These are phyloP conservation scores for Diorhabda elongata DNA, from an alignment of 1,140 invertebrate genomes.

Conservation along the genomic window DNA sequence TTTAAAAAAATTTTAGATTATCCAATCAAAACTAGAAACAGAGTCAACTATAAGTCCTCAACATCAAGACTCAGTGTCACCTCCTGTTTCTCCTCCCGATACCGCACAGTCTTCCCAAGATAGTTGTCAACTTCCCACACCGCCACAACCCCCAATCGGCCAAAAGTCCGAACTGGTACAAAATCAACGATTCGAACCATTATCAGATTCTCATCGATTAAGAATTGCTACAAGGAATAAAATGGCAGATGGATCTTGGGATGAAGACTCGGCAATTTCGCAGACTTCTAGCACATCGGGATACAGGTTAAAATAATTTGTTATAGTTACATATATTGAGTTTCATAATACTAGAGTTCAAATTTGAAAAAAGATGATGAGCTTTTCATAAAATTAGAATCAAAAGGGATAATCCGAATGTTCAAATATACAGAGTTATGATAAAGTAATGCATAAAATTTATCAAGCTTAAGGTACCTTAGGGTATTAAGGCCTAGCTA, in stretches of 20 bases:
- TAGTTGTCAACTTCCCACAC: background rate
- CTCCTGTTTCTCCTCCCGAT: constrained; percentile 5
- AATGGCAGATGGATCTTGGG: constrained; percentile 64
- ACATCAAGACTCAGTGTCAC: constrained; percentile 16
- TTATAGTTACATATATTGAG: background rate
- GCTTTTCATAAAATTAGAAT: no score
- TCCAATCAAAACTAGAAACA: constrained; percentile 27
- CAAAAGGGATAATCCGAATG: no score
- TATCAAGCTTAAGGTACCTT: constrained; percentile 1
- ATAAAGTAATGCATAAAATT: background rate
- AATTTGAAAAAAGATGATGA: no score
- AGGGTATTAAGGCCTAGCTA: background rate
- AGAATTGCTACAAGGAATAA: constrained; percentile 42
- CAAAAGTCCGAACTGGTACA: constrained; percentile 20
- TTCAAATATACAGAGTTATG: no score
- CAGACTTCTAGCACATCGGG: constrained; percentile 77
- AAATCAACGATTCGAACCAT: constrained; percentile 16
- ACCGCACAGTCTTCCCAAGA: constrained; percentile 4
- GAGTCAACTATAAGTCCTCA: constrained; percentile 18
- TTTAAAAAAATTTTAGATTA: constrained; percentile 18
- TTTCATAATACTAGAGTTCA: no score
- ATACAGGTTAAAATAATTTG: constrained; percentile 47
- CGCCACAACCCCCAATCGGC: constrained; percentile 11
- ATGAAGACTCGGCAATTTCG: constrained; percentile 67
- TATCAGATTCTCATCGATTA: constrained; percentile 44